Percentiles rank a stretch among this genome's conserved stretches.
phyloP scores from a whole-genome alignment of 2,113 vertebrate genomes.

The Protobothrops flavoviridis region DNA sequence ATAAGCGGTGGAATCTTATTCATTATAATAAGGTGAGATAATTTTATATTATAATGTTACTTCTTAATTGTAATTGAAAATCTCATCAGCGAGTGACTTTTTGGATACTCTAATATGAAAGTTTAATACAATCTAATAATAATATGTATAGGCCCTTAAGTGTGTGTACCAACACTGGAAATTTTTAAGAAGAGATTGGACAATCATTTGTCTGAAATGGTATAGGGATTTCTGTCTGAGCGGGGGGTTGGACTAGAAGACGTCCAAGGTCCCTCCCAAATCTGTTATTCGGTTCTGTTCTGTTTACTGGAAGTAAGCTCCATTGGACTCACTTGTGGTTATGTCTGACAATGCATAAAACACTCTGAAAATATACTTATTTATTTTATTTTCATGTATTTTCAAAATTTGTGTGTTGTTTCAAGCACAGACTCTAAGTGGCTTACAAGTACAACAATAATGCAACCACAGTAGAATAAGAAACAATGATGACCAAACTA shows the following conservation, averaged over 20 bases:
- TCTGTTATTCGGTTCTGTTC: no score
- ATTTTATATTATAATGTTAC: not conserved
- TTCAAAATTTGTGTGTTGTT: not conserved
- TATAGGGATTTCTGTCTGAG: no score
- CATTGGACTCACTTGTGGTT: not conserved
- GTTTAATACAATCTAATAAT: not conserved
- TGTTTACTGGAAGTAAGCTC: not conserved
- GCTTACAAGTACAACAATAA: not conserved
- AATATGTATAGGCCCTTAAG: not conserved
- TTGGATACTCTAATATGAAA: not conserved
- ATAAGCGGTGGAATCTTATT: slow-evolving; percentile 98
- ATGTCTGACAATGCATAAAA: not conserved
- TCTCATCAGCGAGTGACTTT: not conserved
- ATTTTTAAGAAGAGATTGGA: no score
- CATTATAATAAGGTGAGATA: slow-evolving; percentile 91
- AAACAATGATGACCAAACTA: not conserved
- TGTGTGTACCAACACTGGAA: no score
- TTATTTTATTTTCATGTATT: not conserved
- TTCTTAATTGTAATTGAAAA: not conserved
- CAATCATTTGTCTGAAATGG: no score
- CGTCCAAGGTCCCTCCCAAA: no score
- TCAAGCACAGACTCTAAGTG: not conserved
- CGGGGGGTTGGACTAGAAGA: no score
- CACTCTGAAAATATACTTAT: not conserved
- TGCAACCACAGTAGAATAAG: not conserved